A percentile compares a stretch with the other conserved stretches of the same genome.
phyloP scores from a whole-genome alignment of 2,888 invertebrate species.

The Pristionchus mayeri region DNA sequence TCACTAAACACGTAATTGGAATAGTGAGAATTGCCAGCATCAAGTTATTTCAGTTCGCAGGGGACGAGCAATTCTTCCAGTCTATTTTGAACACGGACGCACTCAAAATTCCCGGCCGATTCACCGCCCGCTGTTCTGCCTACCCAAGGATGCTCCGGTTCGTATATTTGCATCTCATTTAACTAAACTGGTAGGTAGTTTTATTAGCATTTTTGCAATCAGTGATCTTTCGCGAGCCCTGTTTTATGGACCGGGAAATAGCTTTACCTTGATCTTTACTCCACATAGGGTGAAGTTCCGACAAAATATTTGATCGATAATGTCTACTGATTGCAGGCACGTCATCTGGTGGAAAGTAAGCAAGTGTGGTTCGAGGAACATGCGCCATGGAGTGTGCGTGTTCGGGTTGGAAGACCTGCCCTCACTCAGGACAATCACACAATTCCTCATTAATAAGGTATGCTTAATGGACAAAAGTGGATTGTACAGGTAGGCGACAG shows the following conservation, averaged over 20 bases:
- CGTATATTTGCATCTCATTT: no score
- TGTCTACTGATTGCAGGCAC: background rate
- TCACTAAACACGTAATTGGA: background rate
- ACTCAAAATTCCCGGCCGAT: conserved; percentile 27
- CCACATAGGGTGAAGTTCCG: no score
- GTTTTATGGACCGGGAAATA: no score
- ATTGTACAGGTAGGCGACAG: no score
- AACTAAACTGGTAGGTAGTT: no score
- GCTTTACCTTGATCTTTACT: no score
- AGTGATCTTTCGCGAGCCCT: no score
- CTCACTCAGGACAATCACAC: background rate
- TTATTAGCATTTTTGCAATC: no score
- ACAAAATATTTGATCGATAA: no score
- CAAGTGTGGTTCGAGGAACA: background rate
- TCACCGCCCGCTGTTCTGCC: background rate
- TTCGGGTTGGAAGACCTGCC: conserved; percentile 8
- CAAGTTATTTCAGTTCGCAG: conserved; percentile 5
- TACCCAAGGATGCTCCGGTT: background rate
- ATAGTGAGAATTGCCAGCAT: no score
- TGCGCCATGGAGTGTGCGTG: background rate
- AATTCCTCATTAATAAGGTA: conserved; percentile 13
- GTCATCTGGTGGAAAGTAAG: background rate
- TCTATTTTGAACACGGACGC: background rate
- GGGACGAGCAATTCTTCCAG: background rate
- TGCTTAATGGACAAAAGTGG: no score